phyloP scores from a whole-genome alignment of 2,797 vertebrate species.

The Lithobates pipiens region DNA sequence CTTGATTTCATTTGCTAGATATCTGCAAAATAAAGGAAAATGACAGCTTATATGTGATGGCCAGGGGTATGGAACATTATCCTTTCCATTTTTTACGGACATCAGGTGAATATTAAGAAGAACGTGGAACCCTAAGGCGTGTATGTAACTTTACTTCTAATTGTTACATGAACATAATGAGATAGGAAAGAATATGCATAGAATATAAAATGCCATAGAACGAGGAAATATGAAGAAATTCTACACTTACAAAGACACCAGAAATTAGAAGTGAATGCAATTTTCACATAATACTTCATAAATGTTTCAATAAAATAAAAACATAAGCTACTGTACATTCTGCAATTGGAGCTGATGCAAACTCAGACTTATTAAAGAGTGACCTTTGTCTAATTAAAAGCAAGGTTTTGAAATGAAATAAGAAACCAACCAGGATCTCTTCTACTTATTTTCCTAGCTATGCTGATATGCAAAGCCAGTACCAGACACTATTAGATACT shows the following conservation, averaged over 20 bases:
- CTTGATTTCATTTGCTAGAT: slow-evolving; percentile 83
- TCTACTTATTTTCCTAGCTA: neutral
- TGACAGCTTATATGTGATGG: neutral
- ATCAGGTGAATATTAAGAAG: slow-evolving; percentile 5
- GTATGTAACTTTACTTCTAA: neutral
- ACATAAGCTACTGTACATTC: too few relatives aligned
- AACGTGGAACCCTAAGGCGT: neutral
- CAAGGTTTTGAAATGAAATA: neutral
- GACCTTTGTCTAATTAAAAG: neutral
- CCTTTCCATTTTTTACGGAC: neutral
- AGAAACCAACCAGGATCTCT: neutral
- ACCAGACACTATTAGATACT: too few relatives aligned
- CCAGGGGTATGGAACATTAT: neutral
- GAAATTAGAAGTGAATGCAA: neutral
- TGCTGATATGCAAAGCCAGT: too few relatives aligned
- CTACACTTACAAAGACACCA: neutral
- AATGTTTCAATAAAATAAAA: neutral
- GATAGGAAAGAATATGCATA: neutral
- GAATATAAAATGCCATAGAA: neutral
- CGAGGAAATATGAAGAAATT: neutral
- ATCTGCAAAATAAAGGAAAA: slow-evolving; percentile 73
- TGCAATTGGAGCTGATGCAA: too few relatives aligned
- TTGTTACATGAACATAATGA: neutral
- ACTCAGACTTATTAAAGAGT: too few relatives aligned
- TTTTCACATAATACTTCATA: neutral